Percentiles rank a stretch among this genome's conserved stretches.
Evolutionary conservation across 2,113 vertebrate genomes (phyloP).

Genomic region (Rafetus swinhoei): DNA sequence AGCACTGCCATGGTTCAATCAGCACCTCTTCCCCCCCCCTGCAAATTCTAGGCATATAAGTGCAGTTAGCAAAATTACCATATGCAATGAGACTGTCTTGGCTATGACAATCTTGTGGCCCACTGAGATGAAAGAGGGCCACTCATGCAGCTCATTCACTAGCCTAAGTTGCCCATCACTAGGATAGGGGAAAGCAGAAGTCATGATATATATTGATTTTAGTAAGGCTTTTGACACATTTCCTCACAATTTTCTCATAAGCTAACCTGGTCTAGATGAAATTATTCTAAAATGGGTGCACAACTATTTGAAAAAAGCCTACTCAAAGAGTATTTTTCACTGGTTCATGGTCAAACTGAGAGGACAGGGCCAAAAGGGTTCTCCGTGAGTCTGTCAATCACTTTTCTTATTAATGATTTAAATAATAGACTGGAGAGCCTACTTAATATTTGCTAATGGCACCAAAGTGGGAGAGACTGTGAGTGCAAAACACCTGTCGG

Average conservation of each 20-base stretch:
- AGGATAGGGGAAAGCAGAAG: not conserved
- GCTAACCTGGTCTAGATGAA: not conserved
- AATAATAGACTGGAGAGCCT: not conserved
- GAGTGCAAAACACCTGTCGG: not conserved
- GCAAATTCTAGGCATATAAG: too few relatives aligned
- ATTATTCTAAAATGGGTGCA: not conserved
- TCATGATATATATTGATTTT: not conserved
- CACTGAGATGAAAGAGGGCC: too few relatives aligned
- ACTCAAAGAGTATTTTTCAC: not conserved
- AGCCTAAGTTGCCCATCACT: too few relatives aligned
- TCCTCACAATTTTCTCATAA: not conserved
- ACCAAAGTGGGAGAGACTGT: not conserved
- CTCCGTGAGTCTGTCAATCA: not conserved
- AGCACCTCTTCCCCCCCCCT: too few relatives aligned
- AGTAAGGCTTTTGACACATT: not conserved
- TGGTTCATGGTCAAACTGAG: not conserved
- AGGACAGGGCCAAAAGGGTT: not conserved
- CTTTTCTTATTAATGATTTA: not conserved
- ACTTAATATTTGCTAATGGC: not conserved
- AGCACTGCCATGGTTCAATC: too few relatives aligned
- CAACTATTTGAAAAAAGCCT: not conserved
- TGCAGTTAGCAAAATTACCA: too few relatives aligned
- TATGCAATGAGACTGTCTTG: too few relatives aligned
- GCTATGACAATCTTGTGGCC: too few relatives aligned
- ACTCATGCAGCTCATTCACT: too few relatives aligned